Evolutionary conservation across 2,113 vertebrate species (phyloP).

Genomic region (Heterochromis multidens): DNA sequence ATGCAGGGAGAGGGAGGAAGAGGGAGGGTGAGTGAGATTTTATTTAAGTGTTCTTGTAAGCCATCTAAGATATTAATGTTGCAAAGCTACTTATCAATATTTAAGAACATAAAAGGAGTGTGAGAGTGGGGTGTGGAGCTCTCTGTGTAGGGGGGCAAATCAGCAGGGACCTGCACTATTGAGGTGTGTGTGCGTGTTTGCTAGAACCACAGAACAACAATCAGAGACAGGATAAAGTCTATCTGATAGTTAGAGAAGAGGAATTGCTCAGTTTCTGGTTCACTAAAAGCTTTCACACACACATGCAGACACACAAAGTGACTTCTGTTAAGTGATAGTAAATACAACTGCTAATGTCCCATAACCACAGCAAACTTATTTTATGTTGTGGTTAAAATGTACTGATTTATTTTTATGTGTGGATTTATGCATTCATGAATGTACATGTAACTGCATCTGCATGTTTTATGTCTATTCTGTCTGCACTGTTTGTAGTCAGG

Average conservation of each 20-base stretch:
- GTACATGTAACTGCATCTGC: not conserved
- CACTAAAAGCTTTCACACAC: slow-evolving; percentile 63
- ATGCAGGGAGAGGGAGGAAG: slow-evolving; percentile 58
- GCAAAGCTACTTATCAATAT: slow-evolving; percentile 99
- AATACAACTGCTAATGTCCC: slow-evolving; percentile 64
- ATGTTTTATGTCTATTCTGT: not conserved
- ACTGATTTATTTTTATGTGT: slow-evolving; percentile 41
- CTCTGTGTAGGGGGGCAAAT: slow-evolving; percentile 33
- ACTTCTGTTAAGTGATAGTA: slow-evolving; percentile 67
- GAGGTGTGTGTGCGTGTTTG: slow-evolving; percentile 18
- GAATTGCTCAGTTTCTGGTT: slow-evolving; percentile 40
- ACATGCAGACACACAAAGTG: slow-evolving; percentile 8
- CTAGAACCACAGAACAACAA: slow-evolving; percentile 36
- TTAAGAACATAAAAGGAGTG: slow-evolving; percentile 94
- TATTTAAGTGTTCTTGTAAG: slow-evolving; percentile 99
- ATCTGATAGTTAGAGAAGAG: slow-evolving; percentile 68
- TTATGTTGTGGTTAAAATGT: slow-evolving; percentile 54
- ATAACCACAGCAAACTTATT: slow-evolving; percentile 53
- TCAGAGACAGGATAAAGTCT: slow-evolving; percentile 55
- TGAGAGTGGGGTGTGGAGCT: slow-evolving; percentile 45
- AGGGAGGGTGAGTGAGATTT: slow-evolving; percentile 79
- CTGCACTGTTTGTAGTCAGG: not conserved
- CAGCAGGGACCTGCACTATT: slow-evolving; percentile 51
- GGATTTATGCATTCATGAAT: slow-evolving; percentile 25
- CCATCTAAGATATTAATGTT: slow-evolving; percentile 99